Percentiles rank a stretch among this genome's conserved stretches.
phyloP scores from a whole-genome alignment of 2,888 invertebrate genomes.

The Tipula vernalis region DNA sequence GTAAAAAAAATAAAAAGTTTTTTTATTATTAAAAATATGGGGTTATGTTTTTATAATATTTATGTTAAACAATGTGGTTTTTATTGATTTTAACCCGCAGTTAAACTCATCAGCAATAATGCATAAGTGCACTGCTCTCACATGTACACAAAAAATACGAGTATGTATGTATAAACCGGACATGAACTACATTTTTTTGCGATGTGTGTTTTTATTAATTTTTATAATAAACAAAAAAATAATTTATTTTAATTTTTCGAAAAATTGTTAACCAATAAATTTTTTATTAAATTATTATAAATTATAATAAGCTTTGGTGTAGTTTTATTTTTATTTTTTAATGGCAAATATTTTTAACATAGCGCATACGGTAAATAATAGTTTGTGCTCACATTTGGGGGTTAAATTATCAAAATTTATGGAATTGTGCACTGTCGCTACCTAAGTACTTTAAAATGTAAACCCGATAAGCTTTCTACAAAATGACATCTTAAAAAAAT shows the following conservation, averaged over 20 bases:
- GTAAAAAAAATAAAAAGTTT: neutral
- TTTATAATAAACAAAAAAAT: neutral
- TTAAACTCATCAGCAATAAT: slow-evolving; percentile 15
- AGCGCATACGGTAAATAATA: too few relatives aligned
- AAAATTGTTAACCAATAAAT: neutral
- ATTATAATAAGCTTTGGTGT: neutral
- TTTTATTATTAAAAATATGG: neutral
- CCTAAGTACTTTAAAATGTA: too few relatives aligned
- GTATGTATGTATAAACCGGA: slow-evolving; percentile 5
- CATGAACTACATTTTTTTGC: slow-evolving; percentile 8
- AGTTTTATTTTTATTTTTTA: neutral
- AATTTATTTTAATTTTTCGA: neutral
- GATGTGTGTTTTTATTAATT: neutral
- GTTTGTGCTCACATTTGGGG: too few relatives aligned
- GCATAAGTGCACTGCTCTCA: neutral
- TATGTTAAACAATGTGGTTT: slow-evolving; percentile 23
- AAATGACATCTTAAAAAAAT: too few relatives aligned
- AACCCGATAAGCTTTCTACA: too few relatives aligned
- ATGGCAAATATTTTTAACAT: neutral
- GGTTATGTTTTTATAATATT: slow-evolving; percentile 18
- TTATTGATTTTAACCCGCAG: slow-evolving; percentile 19
- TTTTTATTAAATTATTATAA: neutral
- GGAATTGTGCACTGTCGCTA: too few relatives aligned
- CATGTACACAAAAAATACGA: neutral
- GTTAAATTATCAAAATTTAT: too few relatives aligned